Evolutionary conservation across 1,140 invertebrate species (phyloP).

Genomic region (Chionoecetes opilio): DNA sequence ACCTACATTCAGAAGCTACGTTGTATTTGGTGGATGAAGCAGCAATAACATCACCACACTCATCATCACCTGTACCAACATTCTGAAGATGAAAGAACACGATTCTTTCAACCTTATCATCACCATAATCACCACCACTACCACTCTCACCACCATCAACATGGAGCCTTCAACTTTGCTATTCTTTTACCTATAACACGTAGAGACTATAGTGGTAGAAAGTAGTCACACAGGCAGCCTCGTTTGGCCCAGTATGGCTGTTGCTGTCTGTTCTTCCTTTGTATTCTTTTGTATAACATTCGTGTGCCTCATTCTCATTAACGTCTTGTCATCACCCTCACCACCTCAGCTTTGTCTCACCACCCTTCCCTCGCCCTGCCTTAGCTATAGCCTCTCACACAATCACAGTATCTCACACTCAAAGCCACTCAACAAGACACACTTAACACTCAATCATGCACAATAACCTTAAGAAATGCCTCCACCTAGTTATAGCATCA

Average conservation of each 20-base stretch:
- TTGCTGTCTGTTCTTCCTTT: too few species aligned
- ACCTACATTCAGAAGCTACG: too few species aligned
- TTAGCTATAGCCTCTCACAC: not conserved
- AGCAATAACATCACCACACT: not conserved
- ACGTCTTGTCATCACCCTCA: not conserved
- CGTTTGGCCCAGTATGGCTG: too few species aligned
- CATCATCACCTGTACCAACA: not conserved
- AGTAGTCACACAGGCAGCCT: too few species aligned
- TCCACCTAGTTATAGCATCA: not conserved
- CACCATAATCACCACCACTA: too few species aligned
- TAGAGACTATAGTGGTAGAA: too few species aligned
- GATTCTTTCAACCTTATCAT: too few species aligned
- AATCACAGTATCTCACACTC: not conserved
- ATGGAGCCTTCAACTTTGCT: not conserved
- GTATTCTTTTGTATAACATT: too few species aligned
- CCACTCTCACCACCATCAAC: not conserved
- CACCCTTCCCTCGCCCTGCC: not conserved
- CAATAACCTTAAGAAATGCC: not conserved
- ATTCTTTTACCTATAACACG: too few species aligned
- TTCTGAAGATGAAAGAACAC: too few species aligned
- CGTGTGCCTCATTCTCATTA: not conserved
- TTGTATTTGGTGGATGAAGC: too few species aligned
- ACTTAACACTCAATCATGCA: not conserved
- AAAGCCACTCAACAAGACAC: too few species aligned
- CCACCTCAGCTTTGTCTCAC: not conserved